A percentile compares a stretch with the other conserved stretches of the same genome.
Conservation (phyloP, 2,888 invertebrate genomes). For the Drosophila paranaensis region DNA sequence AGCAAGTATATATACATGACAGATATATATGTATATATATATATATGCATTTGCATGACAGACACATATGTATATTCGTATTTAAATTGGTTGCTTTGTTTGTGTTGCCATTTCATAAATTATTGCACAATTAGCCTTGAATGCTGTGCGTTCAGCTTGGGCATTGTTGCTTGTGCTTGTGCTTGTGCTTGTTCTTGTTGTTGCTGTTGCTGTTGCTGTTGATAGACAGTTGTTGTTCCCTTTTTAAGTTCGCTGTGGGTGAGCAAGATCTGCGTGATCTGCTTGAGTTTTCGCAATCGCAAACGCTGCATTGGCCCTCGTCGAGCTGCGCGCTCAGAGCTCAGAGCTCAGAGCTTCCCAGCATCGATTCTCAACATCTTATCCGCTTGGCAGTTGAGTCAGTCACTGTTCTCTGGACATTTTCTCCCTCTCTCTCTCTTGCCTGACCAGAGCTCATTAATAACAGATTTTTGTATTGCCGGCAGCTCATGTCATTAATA, state of each 20-base stretch:
- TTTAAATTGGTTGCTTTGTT: slow-evolving; percentile 41
- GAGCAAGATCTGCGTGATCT: slow-evolving; percentile 46
- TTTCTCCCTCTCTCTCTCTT: background rate
- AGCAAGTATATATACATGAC: background rate
- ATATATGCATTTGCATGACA: slow-evolving; percentile 14
- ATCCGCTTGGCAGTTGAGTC: slow-evolving; percentile 3
- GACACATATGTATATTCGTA: slow-evolving; percentile 11
- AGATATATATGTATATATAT: background rate
- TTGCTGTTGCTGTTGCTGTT: slow-evolving; percentile 9
- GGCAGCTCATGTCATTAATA: slow-evolving; percentile 20
- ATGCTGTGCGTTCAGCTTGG: slow-evolving; percentile 25
- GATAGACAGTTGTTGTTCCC: slow-evolving; percentile 38
- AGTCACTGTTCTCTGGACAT: background rate
- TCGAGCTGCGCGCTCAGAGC: background rate
- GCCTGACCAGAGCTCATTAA: slow-evolving; percentile 15
- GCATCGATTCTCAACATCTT: slow-evolving; percentile 2
- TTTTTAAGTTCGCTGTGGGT: slow-evolving; percentile 53
- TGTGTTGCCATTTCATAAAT: slow-evolving; percentile 64
- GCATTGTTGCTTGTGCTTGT: background rate
- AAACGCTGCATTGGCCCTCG: slow-evolving; percentile 52
- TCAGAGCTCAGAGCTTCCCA: background rate
- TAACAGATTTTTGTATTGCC: slow-evolving; percentile 7
- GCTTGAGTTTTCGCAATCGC: slow-evolving; percentile 16
- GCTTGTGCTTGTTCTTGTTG: slow-evolving; percentile 9
- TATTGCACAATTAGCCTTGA: slow-evolving; percentile 77